Evolutionary conservation across 2,113 vertebrate genomes (phyloP).

Genomic region (Scytalopus superciliaris): DNA sequence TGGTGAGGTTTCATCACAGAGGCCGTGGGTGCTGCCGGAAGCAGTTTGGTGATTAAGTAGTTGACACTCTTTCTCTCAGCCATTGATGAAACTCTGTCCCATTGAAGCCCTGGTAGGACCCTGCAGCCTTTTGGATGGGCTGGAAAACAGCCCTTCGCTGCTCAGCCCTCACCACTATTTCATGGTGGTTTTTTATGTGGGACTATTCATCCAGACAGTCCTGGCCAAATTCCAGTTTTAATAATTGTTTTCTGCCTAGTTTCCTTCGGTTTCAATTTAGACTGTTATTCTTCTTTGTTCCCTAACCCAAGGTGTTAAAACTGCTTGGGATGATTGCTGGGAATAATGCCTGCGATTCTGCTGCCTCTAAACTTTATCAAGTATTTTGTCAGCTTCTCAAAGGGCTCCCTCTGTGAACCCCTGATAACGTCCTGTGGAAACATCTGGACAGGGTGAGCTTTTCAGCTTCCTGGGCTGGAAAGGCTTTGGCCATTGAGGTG

Average conservation of each 20-base stretch:
- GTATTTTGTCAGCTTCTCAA: neutral
- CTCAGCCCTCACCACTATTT: neutral
- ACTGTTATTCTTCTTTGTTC: neutral
- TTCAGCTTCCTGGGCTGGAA: constrained; percentile 35
- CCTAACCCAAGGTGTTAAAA: neutral
- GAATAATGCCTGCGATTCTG: neutral
- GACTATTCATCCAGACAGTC: neutral
- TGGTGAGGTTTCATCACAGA: constrained; percentile 34
- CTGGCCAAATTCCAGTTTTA: neutral
- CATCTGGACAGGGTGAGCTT: constrained; percentile 30
- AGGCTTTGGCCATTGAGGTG: neutral
- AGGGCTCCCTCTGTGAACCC: neutral
- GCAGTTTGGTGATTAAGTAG: constrained; percentile 38
- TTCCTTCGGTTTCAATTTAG: neutral
- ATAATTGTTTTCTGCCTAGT: constrained; percentile 9
- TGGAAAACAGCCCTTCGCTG: neutral
- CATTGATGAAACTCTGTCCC: neutral
- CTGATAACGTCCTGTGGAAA: constrained; percentile 15
- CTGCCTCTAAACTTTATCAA: neutral
- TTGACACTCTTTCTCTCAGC: constrained; percentile 19
- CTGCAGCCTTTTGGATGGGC: neutral
- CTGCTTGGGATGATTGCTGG: neutral
- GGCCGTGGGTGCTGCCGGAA: constrained; percentile 41
- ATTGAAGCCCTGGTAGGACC: neutral
- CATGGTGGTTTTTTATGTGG: neutral